These are phyloP conservation scores for Thereva unica DNA, from an alignment of 2,888 invertebrate species.

Conservation along the genomic window DNA sequence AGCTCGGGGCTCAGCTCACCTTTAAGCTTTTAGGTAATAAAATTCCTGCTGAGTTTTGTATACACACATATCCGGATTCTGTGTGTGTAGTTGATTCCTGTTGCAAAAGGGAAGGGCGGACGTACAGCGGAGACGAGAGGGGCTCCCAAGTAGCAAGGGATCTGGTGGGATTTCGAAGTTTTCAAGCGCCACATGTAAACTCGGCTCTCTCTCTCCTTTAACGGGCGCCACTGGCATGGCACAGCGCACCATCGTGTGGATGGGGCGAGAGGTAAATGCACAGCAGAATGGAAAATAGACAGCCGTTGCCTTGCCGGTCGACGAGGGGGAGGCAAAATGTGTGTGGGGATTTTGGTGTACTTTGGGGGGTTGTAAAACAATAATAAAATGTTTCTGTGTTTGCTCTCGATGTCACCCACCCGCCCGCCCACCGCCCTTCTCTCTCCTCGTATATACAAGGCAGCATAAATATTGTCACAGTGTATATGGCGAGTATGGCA, in stretches of 20 bases:
- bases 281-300: slow-evolving; percentile 31
- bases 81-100: neutral
- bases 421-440: neutral
- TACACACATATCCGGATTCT: neutral
- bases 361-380: slow-evolving; percentile 35
- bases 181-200: slow-evolving; percentile 1
- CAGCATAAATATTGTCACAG: neutral
- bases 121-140: no score
- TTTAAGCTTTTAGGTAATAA: slow-evolving; percentile 32
- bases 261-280: slow-evolving; percentile 20
- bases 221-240: neutral
- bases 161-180: neutral
- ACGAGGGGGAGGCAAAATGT: slow-evolving; percentile 23
- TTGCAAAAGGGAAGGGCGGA: neutral
- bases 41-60: slow-evolving; percentile 8
- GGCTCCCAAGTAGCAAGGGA: no score
- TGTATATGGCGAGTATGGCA: slow-evolving; percentile 10
- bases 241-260: no score
- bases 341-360: slow-evolving; percentile 32
- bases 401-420: slow-evolving; percentile 24
- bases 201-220: neutral
- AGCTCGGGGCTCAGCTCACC: slow-evolving; percentile 13
- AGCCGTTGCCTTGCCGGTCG: slow-evolving; percentile 17
- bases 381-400: slow-evolving; percentile 36
- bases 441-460: neutral